Evolutionary conservation across 2,113 vertebrate genomes (phyloP), one percentile per base, ranked within the genome.

Genomic region (Nesogale talazaci): DNA sequence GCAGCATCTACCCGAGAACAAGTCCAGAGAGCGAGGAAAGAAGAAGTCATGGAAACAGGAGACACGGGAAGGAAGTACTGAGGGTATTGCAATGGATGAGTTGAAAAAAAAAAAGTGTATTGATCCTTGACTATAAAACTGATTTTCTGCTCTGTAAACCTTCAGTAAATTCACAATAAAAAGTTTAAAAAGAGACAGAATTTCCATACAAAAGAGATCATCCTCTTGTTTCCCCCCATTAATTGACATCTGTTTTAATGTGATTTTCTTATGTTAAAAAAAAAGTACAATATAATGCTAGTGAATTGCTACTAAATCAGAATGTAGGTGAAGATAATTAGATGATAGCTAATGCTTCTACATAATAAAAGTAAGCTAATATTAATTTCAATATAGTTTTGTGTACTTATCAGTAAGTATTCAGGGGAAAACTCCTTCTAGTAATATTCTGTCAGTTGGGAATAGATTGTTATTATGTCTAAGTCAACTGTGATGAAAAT

Each of bases 241-340:
- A 83, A 65, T 76, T 87, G 79, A 31, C 15, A 27, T 76, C 23
- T 70, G 6, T 92, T 93, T 91, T 87, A 89, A 82, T 94, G 70
- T 76, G 34, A 91, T 29, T 82, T 82, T 25, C 82, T 46, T 78
- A 36, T 19, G 38, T 91, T 12, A 7, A 16, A 86, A 86, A 93
- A 84, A 82, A 15, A 23, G 1, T 93, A 65, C 57, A 87, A 59
- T 34, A 9, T 93, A 90, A 86, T 83, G 63, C 17, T 88, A 84
- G 25, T 72, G 80, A 92, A 80, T 11, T 83, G 83, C 83, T 86
- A 40, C 57, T 57, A 85, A 91, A 88, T 87, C 67, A 92, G 17
- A 40, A 92, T 20, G 38, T 36, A 78, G 3, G 31, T 78, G 34
- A 46, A 89, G 23, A 78, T 83, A 88, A 87, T 87, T 57, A 87